phyloP scores from a whole-genome alignment of 2,797 vertebrate species.

The Melanogrammus aeglefinus region DNA sequence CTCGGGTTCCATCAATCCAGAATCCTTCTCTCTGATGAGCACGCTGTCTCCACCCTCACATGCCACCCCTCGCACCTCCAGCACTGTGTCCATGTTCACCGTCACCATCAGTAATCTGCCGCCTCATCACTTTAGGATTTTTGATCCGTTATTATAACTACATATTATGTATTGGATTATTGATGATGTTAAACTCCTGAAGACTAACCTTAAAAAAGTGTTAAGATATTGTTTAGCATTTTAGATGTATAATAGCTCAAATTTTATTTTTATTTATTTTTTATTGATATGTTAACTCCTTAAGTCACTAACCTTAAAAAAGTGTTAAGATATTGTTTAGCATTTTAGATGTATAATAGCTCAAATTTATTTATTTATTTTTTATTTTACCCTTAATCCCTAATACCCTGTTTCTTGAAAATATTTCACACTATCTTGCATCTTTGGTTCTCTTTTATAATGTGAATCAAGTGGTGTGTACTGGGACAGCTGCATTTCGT shows the following conservation, averaged over 20 bases:
- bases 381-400: neutral
- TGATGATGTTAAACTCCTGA: too few relatives aligned
- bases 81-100: conserved; percentile 65
- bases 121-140: neutral
- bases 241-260: too few relatives aligned
- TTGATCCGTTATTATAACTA: neutral
- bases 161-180: neutral
- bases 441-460: too few relatives aligned
- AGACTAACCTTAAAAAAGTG: neutral
- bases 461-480: neutral
- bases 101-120: conserved; percentile 60
- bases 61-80: conserved; percentile 65
- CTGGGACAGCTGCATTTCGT: neutral
- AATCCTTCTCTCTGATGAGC: conserved; percentile 49
- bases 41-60: conserved; percentile 52
- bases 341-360: too few relatives aligned
- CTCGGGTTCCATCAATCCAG: conserved; percentile 41
- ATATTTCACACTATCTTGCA: neutral
- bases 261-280: too few relatives aligned
- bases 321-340: too few relatives aligned
- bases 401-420: neutral
- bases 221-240: neutral
- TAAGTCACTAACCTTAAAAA: too few relatives aligned
- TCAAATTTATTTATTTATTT: too few relatives aligned
- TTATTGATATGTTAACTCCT: too few relatives aligned